Base-by-base conservation (phyloP, 2,113 vertebrate genomes). In the Plectropomus leopardus region DNA sequence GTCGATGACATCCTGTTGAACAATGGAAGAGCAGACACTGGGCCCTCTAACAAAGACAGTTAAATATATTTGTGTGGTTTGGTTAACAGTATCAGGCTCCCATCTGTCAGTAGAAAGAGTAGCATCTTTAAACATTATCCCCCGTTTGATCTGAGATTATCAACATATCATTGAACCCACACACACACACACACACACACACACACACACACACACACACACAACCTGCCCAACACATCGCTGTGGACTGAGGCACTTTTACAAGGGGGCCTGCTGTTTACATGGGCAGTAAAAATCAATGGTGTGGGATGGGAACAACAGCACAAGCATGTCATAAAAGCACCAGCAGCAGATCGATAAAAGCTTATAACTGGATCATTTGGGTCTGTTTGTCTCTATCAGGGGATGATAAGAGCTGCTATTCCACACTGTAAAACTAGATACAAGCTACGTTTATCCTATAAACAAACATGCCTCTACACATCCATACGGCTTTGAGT, bases 251-350 rank as follows among this genome's bases (percentile, higher is more conserved):
- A 77, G 70, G 45, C 55, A 1, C 61, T 75, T 77, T 87, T 74
- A 81, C 54, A 48, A 70, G 24, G 42, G 40, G 34, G 8, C 1
- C 58, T 24, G 4, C 32, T 78, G 77, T 81, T 77, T 81, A 71
- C 69, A 75, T 71, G 69, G 44, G 70, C 61, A 72, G 69, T 51
- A 83, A 67, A 81, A 84, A 78, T 84, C 72, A 61, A 23, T 82
- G 71, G 44, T 24, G 36, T 36, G 50, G 14, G 36, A 70, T 57
- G 54, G 61, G 58, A 82, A 72, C 23, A 69, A 70, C 78, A 81
- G 78, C 45, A 51, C 17, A 42, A 63, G 21, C 59, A 45, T 60
- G 13, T 79, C 71, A 82, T 84, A 82, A 86, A 89, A 76, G 8
- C 1, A 64, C 28, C 36, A 36, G 77, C 78, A 50, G 69, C 68